Percentiles rank a stretch among this genome's conserved stretches.
Conservation (phyloP, 2,888 invertebrate genomes). For the Xestia c-nigrum region DNA sequence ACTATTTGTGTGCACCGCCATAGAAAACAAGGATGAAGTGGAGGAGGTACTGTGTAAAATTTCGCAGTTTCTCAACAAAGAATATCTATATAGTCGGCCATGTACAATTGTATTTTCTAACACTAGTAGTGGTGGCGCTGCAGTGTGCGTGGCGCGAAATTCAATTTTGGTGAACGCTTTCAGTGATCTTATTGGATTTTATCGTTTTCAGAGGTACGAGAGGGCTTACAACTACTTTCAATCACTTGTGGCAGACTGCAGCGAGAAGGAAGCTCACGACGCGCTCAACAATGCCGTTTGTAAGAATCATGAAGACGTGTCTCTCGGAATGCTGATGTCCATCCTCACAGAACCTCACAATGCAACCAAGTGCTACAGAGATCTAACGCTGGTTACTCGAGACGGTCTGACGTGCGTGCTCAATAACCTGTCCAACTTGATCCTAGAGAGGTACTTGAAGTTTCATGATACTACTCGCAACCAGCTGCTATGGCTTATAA, state of each 20-base stretch:
- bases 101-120: slow-evolving; percentile 85
- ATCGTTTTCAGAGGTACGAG: slow-evolving; percentile 95
- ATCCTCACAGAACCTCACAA: slow-evolving; percentile 96
- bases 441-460: slow-evolving; percentile 96
- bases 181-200: slow-evolving; percentile 67
- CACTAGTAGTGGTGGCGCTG: slow-evolving; percentile 88
- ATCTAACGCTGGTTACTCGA: slow-evolving; percentile 96
- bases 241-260: slow-evolving; percentile 94
- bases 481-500: slow-evolving; percentile 97
- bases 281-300: slow-evolving; percentile 96
- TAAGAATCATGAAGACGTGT: slow-evolving; percentile 98
- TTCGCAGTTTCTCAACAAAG: slow-evolving; percentile 88
- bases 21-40: slow-evolving; percentile 97
- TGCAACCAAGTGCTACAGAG: slow-evolving; percentile 97
- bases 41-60: slow-evolving; percentile 94
- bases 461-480: slow-evolving; percentile 95
- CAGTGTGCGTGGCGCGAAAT: slow-evolving; percentile 84
- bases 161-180: slow-evolving; percentile 74
- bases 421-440: slow-evolving; percentile 95
- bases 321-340: slow-evolving; percentile 96
- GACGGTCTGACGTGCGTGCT: slow-evolving; percentile 97
- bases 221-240: slow-evolving; percentile 95
- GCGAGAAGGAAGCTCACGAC: slow-evolving; percentile 98
- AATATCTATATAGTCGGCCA: slow-evolving; percentile 88
- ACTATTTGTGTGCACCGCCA: slow-evolving; percentile 95